A percentile compares a stretch with the other conserved stretches of the same genome.
Evolutionary conservation across 2,888 invertebrate genomes (phyloP).

Genomic region (Leptopilina syphax): DNA sequence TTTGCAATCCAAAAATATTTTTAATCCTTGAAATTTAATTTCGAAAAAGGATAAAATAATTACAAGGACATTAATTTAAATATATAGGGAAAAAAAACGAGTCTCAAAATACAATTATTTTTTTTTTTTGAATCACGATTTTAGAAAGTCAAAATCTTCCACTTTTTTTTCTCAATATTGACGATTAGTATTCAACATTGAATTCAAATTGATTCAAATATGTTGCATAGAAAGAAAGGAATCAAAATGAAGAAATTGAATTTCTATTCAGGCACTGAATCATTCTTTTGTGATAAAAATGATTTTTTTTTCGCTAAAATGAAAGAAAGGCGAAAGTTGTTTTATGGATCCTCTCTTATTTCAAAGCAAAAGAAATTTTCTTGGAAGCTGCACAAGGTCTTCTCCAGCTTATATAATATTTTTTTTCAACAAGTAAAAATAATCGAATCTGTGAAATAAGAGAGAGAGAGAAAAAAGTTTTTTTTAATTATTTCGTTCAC

Average conservation of each 20-base stretch:
- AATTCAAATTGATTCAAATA: no score
- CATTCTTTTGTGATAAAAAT: neutral
- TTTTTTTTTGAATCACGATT: neutral
- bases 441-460: neutral
- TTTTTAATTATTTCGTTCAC: neutral
- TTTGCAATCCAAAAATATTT: neutral
- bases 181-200: neutral
- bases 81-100: neutral
- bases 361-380: slow-evolving; percentile 26
- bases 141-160: slow-evolving; percentile 4
- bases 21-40: slow-evolving; percentile 9
- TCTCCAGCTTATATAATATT: slow-evolving; percentile 8
- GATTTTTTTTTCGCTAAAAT: neutral
- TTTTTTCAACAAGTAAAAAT: neutral
- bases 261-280: neutral
- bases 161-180: neutral
- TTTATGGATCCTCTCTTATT: slow-evolving; percentile 21
- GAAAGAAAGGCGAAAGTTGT: slow-evolving; percentile 38
- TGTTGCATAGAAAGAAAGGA: neutral
- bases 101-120: neutral
- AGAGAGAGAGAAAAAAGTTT: neutral
- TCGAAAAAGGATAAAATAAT: neutral
- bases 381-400: slow-evolving; percentile 40
- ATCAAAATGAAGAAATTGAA: neutral
- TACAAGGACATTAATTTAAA: neutral